Evolutionary conservation across 2,888 invertebrate genomes (phyloP).

Genomic region (Eupithecia subfuscata): DNA sequence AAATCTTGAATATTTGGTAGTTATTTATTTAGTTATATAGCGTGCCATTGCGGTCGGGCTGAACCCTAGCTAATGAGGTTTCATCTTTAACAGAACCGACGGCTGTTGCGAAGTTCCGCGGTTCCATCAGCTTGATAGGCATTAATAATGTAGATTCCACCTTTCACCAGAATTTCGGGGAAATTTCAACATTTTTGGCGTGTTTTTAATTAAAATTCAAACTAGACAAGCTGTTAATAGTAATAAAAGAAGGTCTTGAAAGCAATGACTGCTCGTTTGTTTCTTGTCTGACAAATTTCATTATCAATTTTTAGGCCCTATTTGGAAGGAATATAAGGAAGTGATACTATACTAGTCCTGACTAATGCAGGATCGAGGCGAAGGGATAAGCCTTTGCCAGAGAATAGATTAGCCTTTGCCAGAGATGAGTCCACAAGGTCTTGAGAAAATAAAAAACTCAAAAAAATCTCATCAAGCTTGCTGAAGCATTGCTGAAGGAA

Average conservation of each 20-base stretch:
- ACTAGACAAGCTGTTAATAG: neutral
- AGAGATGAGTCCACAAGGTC: neutral
- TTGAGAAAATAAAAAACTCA: neutral
- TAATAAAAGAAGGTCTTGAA: neutral
- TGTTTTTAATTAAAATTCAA: conserved; percentile 15
- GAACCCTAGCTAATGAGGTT: conserved; percentile 11
- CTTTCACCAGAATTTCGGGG: neutral
- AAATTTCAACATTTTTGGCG: conserved; percentile 6
- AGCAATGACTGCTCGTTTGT: neutral
- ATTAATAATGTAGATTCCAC: conserved; percentile 16
- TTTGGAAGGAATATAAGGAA: neutral
- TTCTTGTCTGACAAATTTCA: neutral
- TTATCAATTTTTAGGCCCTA: neutral
- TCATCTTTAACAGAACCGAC: conserved; percentile 13
- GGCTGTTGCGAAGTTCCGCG: conserved; percentile 10
- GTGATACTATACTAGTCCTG: neutral
- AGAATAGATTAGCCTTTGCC: too few species aligned
- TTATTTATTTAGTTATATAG: neutral
- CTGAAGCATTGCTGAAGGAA: too few species aligned
- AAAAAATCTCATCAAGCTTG: too few species aligned
- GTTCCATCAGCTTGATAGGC: conserved; percentile 10
- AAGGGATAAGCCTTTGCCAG: neutral
- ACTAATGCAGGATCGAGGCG: neutral
- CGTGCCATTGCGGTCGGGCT: neutral
- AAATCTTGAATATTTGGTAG: neutral